Conservation (phyloP, 2,888 invertebrate species). For the Phymatocera aterrima region DNA sequence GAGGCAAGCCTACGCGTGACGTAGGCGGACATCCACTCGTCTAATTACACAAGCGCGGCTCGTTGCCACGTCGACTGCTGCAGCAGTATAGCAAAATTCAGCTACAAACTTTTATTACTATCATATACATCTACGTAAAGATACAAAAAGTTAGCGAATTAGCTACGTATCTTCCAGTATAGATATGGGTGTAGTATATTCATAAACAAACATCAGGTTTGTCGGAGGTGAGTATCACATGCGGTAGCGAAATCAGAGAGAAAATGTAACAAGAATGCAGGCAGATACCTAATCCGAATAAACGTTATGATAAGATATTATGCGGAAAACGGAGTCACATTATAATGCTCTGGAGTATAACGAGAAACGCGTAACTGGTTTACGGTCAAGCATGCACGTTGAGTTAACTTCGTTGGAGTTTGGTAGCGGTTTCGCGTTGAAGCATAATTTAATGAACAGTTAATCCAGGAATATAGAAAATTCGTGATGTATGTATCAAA, state of each 20-base stretch:
- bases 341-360: not conserved
- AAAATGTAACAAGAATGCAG: no score
- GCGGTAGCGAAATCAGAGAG: no score
- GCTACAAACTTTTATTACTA: not conserved
- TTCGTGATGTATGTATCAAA: conserved; percentile 20
- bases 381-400: conserved; percentile 25
- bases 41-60: conserved; percentile 29
- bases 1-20: not conserved
- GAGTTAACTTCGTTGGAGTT: conserved; percentile 19
- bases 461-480: conserved; percentile 10
- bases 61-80: conserved; percentile 37
- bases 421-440: conserved; percentile 13
- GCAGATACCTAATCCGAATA: not conserved
- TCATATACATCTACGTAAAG: not conserved
- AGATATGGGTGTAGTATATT: not conserved
- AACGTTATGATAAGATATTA: not conserved
- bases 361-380: conserved; percentile 18
- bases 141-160: not conserved
- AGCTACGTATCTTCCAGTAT: not conserved
- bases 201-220: no score
- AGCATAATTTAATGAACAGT: conserved; percentile 32
- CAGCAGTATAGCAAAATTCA: not conserved
- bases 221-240: no score
- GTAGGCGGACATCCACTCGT: conserved; percentile 26
- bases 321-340: not conserved